Conservation (phyloP, 2,113 vertebrate species). For the Atrichornis clamosus region DNA sequence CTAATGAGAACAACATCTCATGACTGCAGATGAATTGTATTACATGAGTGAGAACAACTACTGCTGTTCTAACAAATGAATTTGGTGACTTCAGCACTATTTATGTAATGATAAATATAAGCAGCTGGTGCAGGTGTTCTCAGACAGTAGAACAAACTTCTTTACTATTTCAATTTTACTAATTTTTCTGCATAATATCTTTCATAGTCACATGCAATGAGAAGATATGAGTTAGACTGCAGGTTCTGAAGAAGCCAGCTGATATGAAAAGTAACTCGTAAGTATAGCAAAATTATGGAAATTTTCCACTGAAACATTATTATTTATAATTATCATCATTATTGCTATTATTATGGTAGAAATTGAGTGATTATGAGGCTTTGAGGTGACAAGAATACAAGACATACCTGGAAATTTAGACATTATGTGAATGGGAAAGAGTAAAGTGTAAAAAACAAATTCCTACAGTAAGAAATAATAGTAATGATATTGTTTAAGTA, state of each 20-base stretch:
- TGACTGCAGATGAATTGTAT: constrained; percentile 47
- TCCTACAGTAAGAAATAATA: neutral
- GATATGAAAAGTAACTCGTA: neutral
- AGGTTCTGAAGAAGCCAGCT: neutral
- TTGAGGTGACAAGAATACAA: neutral
- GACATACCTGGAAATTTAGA: neutral
- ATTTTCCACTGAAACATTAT: neutral
- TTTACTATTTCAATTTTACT: constrained; percentile 1
- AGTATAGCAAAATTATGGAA: neutral
- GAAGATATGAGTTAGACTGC: neutral
- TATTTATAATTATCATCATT: neutral
- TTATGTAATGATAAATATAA: constrained; percentile 17
- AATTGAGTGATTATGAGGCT: neutral
- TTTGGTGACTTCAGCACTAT: constrained; percentile 20
- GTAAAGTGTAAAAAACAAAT: neutral
- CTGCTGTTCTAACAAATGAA: constrained; percentile 27
- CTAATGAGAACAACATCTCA: neutral
- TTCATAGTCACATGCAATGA: neutral
- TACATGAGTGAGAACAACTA: constrained; percentile 56
- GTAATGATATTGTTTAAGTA: neutral
- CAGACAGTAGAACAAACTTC: neutral
- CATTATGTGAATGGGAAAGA: neutral
- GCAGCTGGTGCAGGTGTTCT: constrained; percentile 51
- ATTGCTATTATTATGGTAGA: neutral
- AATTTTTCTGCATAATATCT: neutral